A percentile compares a stretch with the other conserved stretches of the same genome.
These are phyloP conservation scores for Trichoplusia ni DNA, from an alignment of 1,140 invertebrate species.

Conservation along the genomic window DNA sequence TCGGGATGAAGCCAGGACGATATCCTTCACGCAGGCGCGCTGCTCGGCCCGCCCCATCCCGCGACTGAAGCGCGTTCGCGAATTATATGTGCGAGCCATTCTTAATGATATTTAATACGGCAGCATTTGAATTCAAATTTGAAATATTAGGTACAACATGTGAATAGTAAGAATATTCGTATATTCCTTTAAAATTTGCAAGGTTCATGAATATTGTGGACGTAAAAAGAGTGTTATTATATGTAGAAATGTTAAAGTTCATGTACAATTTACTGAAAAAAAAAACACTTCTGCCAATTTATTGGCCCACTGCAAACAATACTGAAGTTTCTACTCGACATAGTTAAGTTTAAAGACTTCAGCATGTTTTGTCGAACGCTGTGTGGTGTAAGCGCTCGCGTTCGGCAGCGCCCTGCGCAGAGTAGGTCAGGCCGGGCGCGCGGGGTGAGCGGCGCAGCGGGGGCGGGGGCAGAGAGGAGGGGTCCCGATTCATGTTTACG, in stretches of 20 bases:
- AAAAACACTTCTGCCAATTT: conserved; percentile 1
- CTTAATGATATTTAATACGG: no score
- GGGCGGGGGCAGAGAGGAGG: conserved; percentile 42
- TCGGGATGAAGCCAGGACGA: conserved; percentile 2
- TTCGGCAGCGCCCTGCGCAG: conserved; percentile 58
- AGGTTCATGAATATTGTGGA: no score
- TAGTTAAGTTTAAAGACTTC: conserved; percentile 7
- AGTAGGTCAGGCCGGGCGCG: conserved; percentile 54
- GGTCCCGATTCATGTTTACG: conserved; percentile 75
- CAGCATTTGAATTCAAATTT: no score
- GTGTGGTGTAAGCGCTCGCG: conserved; percentile 33
- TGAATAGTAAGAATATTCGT: no score
- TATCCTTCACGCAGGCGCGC: conserved; percentile 21
- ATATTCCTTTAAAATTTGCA: no score
- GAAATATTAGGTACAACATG: no score
- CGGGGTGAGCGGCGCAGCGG: conserved; percentile 45
- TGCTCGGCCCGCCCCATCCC: not conserved
- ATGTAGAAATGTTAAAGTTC: no score
- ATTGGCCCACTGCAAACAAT: not conserved
- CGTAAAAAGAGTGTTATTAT: no score
- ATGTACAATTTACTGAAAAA: no score
- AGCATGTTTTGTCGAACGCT: conserved; percentile 23
- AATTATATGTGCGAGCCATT: not conserved
- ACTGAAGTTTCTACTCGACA: not conserved
- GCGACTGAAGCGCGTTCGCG: not conserved